Conservation (phyloP, 37 sponge, comb jelly and placozoan genomes). For the Beroe forskalii region DNA sequence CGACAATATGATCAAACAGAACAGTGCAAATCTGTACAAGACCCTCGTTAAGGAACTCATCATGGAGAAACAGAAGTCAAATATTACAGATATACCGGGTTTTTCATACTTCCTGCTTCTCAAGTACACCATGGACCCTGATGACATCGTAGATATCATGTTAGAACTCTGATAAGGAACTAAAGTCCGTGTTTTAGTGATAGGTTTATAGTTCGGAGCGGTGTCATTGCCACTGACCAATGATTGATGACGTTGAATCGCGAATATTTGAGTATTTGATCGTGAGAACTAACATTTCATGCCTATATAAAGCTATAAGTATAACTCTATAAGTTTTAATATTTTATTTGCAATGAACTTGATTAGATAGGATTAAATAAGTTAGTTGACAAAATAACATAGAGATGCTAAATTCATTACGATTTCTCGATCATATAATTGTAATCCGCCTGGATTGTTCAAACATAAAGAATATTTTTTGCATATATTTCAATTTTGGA, state of each 20-base stretch:
- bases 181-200: too few species aligned
- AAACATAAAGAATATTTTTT: too few species aligned
- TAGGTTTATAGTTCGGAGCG: neutral
- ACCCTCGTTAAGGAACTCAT: slow-evolving; percentile 29
- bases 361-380: too few species aligned
- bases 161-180: slow-evolving; percentile 14
- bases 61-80: neutral
- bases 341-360: too few species aligned
- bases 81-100: slow-evolving; percentile 32
- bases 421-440: too few species aligned
- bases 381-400: too few species aligned
- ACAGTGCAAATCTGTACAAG: slow-evolving; percentile 11
- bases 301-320: too few species aligned
- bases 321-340: too few species aligned
- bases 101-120: slow-evolving; percentile 53
- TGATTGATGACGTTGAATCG: neutral
- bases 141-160: slow-evolving; percentile 25
- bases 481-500: too few species aligned
- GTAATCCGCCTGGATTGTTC: too few species aligned
- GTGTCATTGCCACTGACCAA: neutral
- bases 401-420: too few species aligned
- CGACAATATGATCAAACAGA: slow-evolving; percentile 41
- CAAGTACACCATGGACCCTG: slow-evolving; percentile 36
- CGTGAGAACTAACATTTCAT: too few species aligned
- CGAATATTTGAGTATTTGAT: neutral